Base-by-base conservation (phyloP, 1,140 invertebrate species). In the Telenomus remus region DNA sequence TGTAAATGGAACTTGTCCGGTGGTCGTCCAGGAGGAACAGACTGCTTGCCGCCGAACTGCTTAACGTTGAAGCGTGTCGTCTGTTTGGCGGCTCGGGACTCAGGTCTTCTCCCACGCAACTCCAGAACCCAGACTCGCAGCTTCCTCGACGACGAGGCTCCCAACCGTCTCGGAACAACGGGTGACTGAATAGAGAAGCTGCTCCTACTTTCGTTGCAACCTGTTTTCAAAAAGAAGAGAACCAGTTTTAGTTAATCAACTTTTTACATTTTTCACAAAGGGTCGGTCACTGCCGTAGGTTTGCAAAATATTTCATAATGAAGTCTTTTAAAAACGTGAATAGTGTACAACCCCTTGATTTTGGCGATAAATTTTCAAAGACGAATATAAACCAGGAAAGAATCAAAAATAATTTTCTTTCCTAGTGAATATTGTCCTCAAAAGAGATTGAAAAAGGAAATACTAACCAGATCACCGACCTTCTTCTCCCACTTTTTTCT, bases 101-200 rank as follows among this genome's bases (percentile, higher is more conserved):
- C 5, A 90, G 76, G 54, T 94, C 93, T 81, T 94, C 93, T 78
- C 94, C 93, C 39, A 94, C 92, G 78, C 94, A 94, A 19, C 94
- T 95, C 88, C 95, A 96, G 79, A 96, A 96, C 0, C 95, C 95
- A 33, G 94, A 95, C 84, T 96, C 95, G 79, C 95, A 95, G 7
- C 94, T 96, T n/a, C 94, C 94, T 35, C 94, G 89, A 9, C 95
- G 89, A 46, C 91, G 89, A 1, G 92, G 83, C 54, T 88, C 86
- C 83, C 89, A 86, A 10, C 85, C 85, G 34, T 85, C 85, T 0
- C 87, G 80, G 71, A 90, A 90, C 6, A 91, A 78, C 1, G 90
- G 90, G 79, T 91, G 89, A 0, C 86, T 82, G 69, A 89, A 91
- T 3, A 90, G 59, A 16, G 88, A 88, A 34, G 87, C 84, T 8